Evolutionary conservation across 2,888 invertebrate species (phyloP).

Genomic region (Orchesellides sinensis): DNA sequence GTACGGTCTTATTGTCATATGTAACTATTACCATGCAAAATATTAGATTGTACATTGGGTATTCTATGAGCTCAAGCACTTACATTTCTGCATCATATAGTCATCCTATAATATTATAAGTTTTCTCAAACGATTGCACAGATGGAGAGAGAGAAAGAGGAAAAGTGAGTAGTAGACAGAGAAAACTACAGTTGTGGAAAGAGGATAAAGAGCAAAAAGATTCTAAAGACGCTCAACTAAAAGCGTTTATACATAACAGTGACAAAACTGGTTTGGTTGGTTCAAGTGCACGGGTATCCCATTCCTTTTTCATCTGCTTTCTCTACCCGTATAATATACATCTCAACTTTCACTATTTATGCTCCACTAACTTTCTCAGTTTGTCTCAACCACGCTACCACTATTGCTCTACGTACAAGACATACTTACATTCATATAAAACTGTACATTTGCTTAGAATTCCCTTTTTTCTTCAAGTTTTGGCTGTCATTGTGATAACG

Average conservation of each 20-base stretch:
- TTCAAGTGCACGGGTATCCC: constrained; percentile 1
- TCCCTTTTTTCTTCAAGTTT: not conserved
- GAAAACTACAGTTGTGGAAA: not conserved
- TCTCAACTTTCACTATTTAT: not conserved
- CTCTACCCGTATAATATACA: constrained; percentile 1
- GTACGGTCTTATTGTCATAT: too few relatives aligned
- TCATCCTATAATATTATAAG: too few relatives aligned
- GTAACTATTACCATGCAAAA: too few relatives aligned
- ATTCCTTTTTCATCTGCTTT: not conserved
- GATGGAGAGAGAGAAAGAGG: too few relatives aligned
- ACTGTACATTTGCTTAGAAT: too few relatives aligned
- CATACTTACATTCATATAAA: not conserved
- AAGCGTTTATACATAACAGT: constrained; percentile 8
- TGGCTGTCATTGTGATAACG: constrained; percentile 3
- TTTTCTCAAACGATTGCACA: too few relatives aligned
- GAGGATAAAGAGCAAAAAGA: not conserved
- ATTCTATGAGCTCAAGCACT: too few relatives aligned
- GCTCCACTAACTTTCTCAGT: constrained; percentile 17
- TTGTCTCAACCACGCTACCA: not conserved
- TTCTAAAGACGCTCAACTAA: not conserved
- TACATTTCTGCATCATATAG: too few relatives aligned
- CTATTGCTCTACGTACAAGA: not conserved
- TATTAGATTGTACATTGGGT: too few relatives aligned
- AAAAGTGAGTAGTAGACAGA: not conserved
- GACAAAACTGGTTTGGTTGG: constrained; percentile 17